A percentile compares a stretch with the other conserved stretches of the same genome.
Evolutionary conservation across 2,797 vertebrate genomes (phyloP).

Genomic region (Myotis pilosus): DNA sequence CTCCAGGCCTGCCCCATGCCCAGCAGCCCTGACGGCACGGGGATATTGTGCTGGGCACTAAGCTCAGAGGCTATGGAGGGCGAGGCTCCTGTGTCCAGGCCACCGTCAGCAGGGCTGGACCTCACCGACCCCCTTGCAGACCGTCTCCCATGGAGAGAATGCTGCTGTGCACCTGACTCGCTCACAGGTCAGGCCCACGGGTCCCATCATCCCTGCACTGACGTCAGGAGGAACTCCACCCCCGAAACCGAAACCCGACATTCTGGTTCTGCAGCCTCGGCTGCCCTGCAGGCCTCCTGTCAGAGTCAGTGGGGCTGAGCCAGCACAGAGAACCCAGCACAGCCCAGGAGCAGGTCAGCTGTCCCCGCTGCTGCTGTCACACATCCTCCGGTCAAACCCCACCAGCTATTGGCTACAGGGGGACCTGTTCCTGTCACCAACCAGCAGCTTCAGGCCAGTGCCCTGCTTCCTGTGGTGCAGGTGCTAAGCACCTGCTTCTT

Average conservation of each 20-base stretch:
- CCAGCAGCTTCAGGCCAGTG: background rate
- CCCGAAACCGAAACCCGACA: background rate
- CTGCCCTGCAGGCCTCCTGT: background rate
- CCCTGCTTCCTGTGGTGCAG: background rate
- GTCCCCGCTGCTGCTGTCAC: background rate
- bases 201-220: background rate
- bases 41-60: no score
- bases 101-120: rapidly evolving
- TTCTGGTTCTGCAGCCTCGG: background rate
- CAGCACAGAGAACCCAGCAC: background rate
- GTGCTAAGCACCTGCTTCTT: background rate
- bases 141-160: rapidly evolving
- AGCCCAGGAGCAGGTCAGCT: background rate
- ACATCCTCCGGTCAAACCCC: background rate
- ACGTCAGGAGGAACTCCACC: background rate
- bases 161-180: background rate
- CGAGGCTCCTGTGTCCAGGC: background rate
- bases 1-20: background rate
- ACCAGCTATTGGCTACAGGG: background rate
- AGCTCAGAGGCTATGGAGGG: background rate
- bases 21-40: background rate
- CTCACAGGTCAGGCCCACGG: background rate
- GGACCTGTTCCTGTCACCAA: background rate
- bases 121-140: background rate
- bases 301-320: background rate